phyloP scores from a whole-genome alignment of 2,797 vertebrate genomes.

The Cossypha heuglini region DNA sequence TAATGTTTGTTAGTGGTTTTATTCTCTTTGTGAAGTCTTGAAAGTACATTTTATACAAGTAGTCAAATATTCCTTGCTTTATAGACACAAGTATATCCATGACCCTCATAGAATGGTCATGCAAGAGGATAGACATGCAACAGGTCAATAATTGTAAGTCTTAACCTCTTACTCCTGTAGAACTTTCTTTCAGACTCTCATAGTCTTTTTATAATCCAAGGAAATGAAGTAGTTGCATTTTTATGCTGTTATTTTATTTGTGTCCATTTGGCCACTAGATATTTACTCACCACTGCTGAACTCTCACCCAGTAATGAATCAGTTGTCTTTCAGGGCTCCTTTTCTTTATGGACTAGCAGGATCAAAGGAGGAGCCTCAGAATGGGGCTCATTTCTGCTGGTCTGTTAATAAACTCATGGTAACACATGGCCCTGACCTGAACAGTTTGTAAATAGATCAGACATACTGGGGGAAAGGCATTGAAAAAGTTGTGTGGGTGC shows the following conservation, averaged over 20 bases:
- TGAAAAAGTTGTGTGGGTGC: background rate
- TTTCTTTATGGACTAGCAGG: background rate
- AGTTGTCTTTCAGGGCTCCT: background rate
- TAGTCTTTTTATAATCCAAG: background rate
- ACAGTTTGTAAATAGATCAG: background rate
- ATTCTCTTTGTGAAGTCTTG: background rate
- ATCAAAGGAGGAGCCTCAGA: background rate
- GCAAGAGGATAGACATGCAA: background rate
- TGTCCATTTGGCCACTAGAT: background rate
- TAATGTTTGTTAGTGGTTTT: background rate
- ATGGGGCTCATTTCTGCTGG: background rate
- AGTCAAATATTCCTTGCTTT: background rate
- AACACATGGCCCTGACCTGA: background rate
- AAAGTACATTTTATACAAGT: background rate
- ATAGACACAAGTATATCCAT: background rate
- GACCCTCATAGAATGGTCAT: background rate
- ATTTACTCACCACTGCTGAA: background rate
- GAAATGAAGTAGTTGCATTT: background rate
- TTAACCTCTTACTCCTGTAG: background rate
- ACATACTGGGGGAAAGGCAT: rapidly evolving
- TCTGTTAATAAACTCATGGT: background rate
- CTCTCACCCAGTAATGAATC: background rate
- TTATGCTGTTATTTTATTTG: background rate
- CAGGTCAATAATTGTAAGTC: background rate
- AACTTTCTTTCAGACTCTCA: background rate